These are phyloP conservation scores for Platygyra sinensis DNA, from an alignment of 64 coral and sea anemone genomes.

Conservation along the genomic window DNA sequence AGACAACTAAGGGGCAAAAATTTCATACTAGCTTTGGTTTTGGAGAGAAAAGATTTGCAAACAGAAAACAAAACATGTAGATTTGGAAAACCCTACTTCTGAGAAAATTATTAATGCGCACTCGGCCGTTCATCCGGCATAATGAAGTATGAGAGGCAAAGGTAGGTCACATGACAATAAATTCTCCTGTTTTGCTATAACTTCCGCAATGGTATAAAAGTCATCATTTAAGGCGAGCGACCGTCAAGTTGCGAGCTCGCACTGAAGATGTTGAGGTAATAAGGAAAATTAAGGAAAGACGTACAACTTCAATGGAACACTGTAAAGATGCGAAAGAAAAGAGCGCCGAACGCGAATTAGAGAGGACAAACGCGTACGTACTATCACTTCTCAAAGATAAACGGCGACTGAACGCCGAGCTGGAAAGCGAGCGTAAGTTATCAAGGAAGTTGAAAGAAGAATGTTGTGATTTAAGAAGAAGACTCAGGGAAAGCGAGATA, in stretches of 20 bases:
- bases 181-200: not conserved
- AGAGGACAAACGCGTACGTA: slow-evolving; percentile 27
- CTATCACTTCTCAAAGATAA: slow-evolving; percentile 17
- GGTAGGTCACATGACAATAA: not conserved
- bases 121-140: not conserved
- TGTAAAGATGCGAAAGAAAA: slow-evolving; percentile 16
- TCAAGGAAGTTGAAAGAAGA: slow-evolving; percentile 53
- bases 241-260: not conserved
- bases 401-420: slow-evolving; percentile 28
- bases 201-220: not conserved
- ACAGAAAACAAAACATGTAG: too few species aligned
- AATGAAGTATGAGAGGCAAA: not conserved
- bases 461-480: slow-evolving; percentile 47
- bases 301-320: not conserved
- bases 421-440: slow-evolving; percentile 32
- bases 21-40: too few species aligned
- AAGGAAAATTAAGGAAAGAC: not conserved
- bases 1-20: too few species aligned
- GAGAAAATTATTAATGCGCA: too few species aligned
- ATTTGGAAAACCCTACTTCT: too few species aligned
- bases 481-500: not conserved
- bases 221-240: not conserved
- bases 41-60: too few species aligned
- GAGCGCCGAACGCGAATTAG: slow-evolving; percentile 14
- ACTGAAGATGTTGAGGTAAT: not conserved